These are phyloP conservation scores for Eulemur macaco DNA, from an alignment of 2,113 vertebrate genomes.

Conservation along the genomic window DNA sequence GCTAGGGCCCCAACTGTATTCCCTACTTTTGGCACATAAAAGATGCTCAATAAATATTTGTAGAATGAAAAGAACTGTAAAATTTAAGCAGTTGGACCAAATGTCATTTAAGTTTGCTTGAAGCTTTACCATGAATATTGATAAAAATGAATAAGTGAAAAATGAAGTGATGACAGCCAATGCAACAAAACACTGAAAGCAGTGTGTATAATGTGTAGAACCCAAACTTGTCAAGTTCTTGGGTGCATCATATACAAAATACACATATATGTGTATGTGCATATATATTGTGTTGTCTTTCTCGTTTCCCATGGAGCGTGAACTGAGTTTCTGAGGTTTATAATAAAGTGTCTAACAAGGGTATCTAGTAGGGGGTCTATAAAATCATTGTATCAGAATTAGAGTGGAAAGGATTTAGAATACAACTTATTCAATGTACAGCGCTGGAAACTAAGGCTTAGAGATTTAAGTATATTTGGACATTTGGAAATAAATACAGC, in stretches of 20 bases:
- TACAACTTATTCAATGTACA: neutral
- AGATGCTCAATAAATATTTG: neutral
- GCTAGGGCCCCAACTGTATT: neutral
- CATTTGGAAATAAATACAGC: neutral
- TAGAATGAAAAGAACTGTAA: constrained; percentile 3
- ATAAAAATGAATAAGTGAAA: constrained; percentile 1
- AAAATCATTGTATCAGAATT: neutral
- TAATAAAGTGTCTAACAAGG: neutral
- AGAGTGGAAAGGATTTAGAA: constrained; percentile 9
- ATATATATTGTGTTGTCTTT: neutral
- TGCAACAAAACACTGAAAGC: neutral
- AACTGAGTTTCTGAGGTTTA: neutral
- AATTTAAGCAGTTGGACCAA: neutral
- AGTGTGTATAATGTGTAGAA: neutral
- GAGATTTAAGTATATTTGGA: neutral
- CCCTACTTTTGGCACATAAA: neutral
- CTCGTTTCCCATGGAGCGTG: neutral
- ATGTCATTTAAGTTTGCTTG: neutral
- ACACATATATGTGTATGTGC: neutral
- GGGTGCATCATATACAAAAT: neutral
- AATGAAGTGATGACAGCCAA: neutral
- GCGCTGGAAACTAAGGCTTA: neutral
- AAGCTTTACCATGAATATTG: neutral
- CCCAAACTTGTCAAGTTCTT: neutral
- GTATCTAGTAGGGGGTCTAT: neutral